phyloP scores from a whole-genome alignment of 1,140 invertebrate genomes.

The Sitobion miscanthi region DNA sequence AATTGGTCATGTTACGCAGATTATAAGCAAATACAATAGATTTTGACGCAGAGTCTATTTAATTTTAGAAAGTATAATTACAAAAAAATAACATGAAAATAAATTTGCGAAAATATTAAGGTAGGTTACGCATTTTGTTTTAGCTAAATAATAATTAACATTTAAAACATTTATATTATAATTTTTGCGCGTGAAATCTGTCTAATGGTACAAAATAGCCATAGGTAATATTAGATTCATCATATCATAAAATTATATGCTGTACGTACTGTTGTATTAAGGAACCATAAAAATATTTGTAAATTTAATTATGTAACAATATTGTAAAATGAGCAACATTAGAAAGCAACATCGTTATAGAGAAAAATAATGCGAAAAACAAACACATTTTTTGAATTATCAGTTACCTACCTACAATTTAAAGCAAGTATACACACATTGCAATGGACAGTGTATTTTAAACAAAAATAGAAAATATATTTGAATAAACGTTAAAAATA shows the following conservation, averaged over 20 bases:
- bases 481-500: too few species aligned
- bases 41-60: background rate
- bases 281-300: background rate
- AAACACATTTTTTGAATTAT: background rate
- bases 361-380: background rate
- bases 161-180: background rate
- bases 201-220: background rate
- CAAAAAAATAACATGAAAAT: background rate
- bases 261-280: background rate
- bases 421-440: background rate
- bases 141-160: background rate
- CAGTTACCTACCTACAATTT: background rate
- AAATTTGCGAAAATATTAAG: background rate
- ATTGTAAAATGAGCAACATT: slow-evolving; percentile 2
- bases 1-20: background rate
- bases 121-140: background rate
- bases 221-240: background rate
- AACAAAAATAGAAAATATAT: too few species aligned
- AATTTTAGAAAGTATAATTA: slow-evolving; percentile 19
- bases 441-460: background rate
- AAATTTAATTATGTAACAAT: background rate
- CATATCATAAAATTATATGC: background rate
- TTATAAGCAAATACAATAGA: background rate
- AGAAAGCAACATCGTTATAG: background rate
- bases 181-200: background rate